A percentile compares a stretch with the other conserved stretches of the same genome.
Evolutionary conservation across 2,888 invertebrate genomes (phyloP).

Genomic region (Hydriomena furcata): DNA sequence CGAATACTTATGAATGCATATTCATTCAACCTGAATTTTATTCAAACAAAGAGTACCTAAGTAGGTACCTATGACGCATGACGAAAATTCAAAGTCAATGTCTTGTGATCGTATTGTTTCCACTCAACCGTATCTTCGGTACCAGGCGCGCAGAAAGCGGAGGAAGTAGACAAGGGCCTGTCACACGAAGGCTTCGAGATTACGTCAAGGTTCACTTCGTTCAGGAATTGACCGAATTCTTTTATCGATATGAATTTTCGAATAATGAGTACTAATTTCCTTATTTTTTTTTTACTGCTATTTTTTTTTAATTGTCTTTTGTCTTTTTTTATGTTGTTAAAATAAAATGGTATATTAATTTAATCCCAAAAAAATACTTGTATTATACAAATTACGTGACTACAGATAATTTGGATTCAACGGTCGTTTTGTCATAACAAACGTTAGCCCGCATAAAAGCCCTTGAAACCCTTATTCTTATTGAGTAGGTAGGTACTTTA

Average conservation of each 20-base stretch:
- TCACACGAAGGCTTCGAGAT: slow-evolving; percentile 47
- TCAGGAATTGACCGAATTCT: slow-evolving; percentile 20
- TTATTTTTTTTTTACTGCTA: too few species aligned
- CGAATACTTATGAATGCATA: too few species aligned
- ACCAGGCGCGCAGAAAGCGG: slow-evolving; percentile 49
- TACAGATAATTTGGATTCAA: too few species aligned
- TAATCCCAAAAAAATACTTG: too few species aligned
- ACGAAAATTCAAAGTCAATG: slow-evolving; percentile 49
- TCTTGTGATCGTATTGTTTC: slow-evolving; percentile 51
- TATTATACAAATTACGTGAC: too few species aligned
- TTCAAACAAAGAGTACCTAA: slow-evolving; percentile 4
- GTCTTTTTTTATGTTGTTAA: too few species aligned
- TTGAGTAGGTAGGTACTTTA: too few species aligned
- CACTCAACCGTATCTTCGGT: slow-evolving; percentile 55
- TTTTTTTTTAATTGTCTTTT: too few species aligned
- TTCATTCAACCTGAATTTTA: too few species aligned
- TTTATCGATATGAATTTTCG: slow-evolving; percentile 12
- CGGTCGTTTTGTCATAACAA: slow-evolving; percentile 10
- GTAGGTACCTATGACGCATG: too few species aligned
- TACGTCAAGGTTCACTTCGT: slow-evolving; percentile 32
- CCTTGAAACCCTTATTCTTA: background rate
- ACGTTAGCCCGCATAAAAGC: slow-evolving; percentile 43
- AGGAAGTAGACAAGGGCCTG: slow-evolving; percentile 62
- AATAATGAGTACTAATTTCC: slow-evolving; percentile 5
- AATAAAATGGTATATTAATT: too few species aligned